Evolutionary conservation across 2,113 vertebrate genomes (phyloP), one percentile per base, ranked within the genome.

Genomic region (Serinus canaria): DNA sequence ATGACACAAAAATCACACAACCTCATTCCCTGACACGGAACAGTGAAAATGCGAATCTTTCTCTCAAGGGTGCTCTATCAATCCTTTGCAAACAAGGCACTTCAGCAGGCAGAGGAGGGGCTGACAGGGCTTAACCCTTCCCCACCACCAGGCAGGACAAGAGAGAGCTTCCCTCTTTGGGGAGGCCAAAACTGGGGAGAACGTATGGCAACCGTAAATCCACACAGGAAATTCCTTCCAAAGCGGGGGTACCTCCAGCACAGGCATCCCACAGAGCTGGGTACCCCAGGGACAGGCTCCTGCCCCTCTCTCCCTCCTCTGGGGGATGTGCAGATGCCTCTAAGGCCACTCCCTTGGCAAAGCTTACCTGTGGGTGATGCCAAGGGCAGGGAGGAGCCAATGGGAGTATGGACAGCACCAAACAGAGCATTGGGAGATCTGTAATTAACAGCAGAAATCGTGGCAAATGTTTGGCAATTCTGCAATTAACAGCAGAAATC

Each of bases 1-100:
- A 96, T 95, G 93, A 96, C 93, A 96, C 95, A 94, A 96, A 96
- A 96, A 95, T 96, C 96, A 94, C 93, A 95, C 91, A 93, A 21
- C 92, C 92, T 94, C 94, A 95, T 93, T 96, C 92, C 90, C 93
- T 94, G 94, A 92, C 94, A 95, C 85, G 90, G 93, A 96, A 93
- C 95, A 92, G 93, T 94, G 94, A 88, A 93, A 96, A 97, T 86
- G 88, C 30, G 95, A 95, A 94, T 93, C 94, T 75, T 78, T 94
- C 94, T 93, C 95, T 97, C 94, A 87, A 85, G 93, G 95, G 93
- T 94, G 46, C 96, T 92, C 92, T 92, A 94, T 93, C 93, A 96
- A 93, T 94, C 92, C 95, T 97, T 46, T 90, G 83, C 95, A 97
- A 96, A 92, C 87, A 92, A 92, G 94, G 82, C 95, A 92, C 92